These are phyloP conservation scores for Toxotes lorentzi DNA, from an alignment of 2,797 vertebrate species.

Conservation along the genomic window DNA sequence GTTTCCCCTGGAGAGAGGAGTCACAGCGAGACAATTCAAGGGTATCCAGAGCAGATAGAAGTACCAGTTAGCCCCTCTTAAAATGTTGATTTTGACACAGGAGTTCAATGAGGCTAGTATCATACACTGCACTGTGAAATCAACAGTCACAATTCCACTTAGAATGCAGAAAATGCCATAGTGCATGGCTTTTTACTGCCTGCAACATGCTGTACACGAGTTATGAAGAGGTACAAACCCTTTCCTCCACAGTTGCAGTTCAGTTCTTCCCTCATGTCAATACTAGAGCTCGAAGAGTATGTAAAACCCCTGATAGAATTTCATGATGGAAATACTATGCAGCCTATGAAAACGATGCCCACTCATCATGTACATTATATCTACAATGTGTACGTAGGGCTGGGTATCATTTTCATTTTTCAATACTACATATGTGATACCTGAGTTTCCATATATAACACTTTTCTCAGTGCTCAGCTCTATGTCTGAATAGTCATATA, in stretches of 20 bases:
- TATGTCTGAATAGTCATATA: neutral
- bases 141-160: conserved; percentile 1
- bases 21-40: neutral
- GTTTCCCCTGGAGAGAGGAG: neutral
- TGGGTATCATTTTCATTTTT: neutral
- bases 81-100: neutral
- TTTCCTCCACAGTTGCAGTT: neutral
- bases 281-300: neutral
- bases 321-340: conserved; percentile 1
- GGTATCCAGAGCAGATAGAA: neutral
- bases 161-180: neutral
- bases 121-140: neutral
- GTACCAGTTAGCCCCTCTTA: neutral
- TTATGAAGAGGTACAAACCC: conserved; percentile 8
- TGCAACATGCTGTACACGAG: conserved; percentile 17
- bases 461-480: neutral
- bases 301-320: conserved; percentile 7
- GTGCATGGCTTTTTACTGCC: neutral
- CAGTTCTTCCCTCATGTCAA: neutral
- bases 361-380: neutral
- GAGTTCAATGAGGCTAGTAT: neutral
- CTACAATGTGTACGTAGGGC: neutral
- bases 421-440: neutral
- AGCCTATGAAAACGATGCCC: neutral
- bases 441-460: neutral